Conservation (phyloP, 2,113 vertebrate genomes). For the Struthidea cinerea region DNA sequence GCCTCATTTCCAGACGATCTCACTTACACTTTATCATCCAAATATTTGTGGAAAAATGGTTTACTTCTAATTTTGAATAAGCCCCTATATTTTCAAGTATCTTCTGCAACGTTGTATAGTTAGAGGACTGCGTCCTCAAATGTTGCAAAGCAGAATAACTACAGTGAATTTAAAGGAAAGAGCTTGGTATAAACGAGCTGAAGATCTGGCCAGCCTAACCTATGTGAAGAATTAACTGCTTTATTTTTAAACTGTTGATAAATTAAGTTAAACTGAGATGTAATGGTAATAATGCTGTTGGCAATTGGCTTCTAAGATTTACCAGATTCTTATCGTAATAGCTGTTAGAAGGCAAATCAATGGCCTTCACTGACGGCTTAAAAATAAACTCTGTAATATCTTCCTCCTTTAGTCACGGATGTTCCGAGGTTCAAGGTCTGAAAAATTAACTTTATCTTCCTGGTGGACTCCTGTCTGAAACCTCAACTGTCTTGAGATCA, state of each 20-base stretch:
- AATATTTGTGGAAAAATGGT: not conserved
- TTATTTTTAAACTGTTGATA: constrained; percentile 18
- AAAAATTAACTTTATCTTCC: constrained; percentile 37
- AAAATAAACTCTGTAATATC: not conserved
- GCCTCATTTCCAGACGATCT: not conserved
- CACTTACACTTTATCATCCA: not conserved
- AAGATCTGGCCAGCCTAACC: not conserved
- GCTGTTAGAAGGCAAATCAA: constrained; percentile 10
- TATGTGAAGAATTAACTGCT: not conserved
- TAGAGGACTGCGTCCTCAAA: not conserved
- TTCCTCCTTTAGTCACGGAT: not conserved
- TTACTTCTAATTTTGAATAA: not conserved
- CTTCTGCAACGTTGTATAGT: not conserved
- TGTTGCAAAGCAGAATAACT: not conserved
- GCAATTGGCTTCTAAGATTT: constrained; percentile 14
- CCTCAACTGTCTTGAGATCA: constrained; percentile 65
- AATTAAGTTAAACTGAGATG: constrained; percentile 12
- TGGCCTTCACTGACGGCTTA: not conserved
- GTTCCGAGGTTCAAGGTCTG: not conserved
- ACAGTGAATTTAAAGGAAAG: not conserved
- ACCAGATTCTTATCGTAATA: not conserved
- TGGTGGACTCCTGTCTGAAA: constrained; percentile 40
- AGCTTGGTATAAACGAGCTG: not conserved
- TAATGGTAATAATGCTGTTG: not conserved
- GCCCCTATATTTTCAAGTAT: not conserved